Percentiles rank a stretch among this genome's conserved stretches.
These are phyloP conservation scores for Phalacrocorax carbo DNA, from an alignment of 2,113 vertebrate genomes.

Conservation along the genomic window DNA sequence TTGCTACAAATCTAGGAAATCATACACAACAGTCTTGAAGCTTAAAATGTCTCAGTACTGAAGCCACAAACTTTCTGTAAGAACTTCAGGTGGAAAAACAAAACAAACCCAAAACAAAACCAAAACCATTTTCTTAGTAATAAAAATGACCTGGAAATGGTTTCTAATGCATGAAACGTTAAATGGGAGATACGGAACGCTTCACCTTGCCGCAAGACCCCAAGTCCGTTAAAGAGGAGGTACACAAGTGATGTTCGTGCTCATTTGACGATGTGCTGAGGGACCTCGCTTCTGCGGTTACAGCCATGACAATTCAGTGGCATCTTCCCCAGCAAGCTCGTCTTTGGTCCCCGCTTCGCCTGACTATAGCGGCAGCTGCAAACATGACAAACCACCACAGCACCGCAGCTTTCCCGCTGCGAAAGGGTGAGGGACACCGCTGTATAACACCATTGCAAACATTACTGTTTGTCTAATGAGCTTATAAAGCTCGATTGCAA, in stretches of 20 bases:
- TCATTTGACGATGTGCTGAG: not conserved
- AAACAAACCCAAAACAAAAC: not conserved
- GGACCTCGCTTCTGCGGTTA: not conserved
- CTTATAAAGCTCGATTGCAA: conserved; percentile 79
- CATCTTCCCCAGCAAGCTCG: not conserved
- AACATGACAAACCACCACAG: not conserved
- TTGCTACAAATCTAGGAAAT: conserved; percentile 49
- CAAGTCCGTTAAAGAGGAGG: conserved; percentile 15
- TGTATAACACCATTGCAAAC: not conserved
- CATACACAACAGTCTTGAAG: conserved; percentile 31
- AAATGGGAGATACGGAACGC: not conserved
- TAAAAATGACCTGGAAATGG: conserved; percentile 13
- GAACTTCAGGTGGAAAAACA: not conserved
- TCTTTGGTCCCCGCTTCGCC: not conserved
- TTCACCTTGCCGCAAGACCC: conserved; percentile 27
- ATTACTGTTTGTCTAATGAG: conserved; percentile 49
- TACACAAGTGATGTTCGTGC: not conserved
- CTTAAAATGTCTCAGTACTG: conserved; percentile 3
- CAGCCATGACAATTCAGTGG: not conserved
- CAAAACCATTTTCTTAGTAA: not conserved
- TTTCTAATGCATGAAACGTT: not conserved
- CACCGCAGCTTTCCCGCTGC: not conserved
- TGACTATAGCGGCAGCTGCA: not conserved
- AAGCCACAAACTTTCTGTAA: conserved; percentile 34
- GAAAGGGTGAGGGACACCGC: not conserved